phyloP scores from a whole-genome alignment of 2,113 vertebrate species.

The Athene noctua region DNA sequence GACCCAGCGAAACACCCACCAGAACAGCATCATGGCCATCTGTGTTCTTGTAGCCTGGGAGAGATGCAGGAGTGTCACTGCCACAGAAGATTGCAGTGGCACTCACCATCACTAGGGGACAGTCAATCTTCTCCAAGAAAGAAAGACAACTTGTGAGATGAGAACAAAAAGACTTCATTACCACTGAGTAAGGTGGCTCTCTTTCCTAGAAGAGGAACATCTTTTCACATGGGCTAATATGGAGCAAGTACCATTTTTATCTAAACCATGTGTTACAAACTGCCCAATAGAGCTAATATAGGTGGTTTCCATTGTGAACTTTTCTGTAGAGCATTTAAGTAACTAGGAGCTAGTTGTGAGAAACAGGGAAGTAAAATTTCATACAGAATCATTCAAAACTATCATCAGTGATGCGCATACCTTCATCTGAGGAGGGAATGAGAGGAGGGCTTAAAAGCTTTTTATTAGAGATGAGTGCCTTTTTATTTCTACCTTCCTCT shows the following conservation, averaged over 20 bases:
- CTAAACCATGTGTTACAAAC: not conserved
- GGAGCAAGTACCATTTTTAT: not conserved
- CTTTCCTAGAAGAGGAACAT: not conserved
- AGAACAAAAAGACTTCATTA: fast-evolving
- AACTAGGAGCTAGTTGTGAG: not conserved
- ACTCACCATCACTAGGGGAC: not conserved
- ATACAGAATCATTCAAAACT: not conserved
- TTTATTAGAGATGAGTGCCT: not conserved
- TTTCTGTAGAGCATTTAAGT: not conserved
- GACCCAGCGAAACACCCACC: not conserved
- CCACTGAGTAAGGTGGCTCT: not conserved
- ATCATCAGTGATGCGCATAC: not conserved
- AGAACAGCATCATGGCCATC: not conserved
- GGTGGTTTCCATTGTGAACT: not conserved
- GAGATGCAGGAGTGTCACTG: not conserved
- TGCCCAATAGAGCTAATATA: not conserved
- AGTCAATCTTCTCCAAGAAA: not conserved
- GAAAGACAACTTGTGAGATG: not conserved
- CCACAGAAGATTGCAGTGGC: not conserved
- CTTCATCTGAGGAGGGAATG: not conserved
- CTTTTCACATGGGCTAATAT: not conserved
- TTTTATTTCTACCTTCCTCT: not conserved
- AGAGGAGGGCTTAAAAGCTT: not conserved
- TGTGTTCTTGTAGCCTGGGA: too few relatives aligned
- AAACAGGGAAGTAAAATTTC: not conserved